phyloP scores from a whole-genome alignment of 2,797 vertebrate genomes.

The Melopsittacus undulatus region DNA sequence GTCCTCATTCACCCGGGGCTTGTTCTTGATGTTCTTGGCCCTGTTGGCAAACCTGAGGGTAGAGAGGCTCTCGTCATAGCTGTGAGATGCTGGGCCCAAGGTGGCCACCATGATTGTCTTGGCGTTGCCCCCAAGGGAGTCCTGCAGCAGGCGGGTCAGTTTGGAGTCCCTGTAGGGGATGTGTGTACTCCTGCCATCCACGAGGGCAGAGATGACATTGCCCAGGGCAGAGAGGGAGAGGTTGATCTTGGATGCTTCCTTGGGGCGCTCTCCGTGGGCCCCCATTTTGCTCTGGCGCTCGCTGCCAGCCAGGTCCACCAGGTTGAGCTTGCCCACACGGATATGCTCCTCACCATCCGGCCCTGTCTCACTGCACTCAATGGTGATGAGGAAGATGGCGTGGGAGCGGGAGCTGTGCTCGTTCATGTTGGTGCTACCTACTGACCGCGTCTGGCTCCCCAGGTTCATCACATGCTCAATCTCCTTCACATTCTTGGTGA shows the following conservation, averaged over 20 bases:
- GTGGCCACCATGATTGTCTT: constrained; percentile 98
- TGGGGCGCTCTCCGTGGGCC: constrained; percentile 86
- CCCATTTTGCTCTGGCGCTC: constrained; percentile 93
- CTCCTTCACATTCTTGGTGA: constrained; percentile 93
- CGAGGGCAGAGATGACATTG: constrained; percentile 94
- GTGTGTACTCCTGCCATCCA: constrained; percentile 90
- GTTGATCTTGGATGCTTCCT: constrained; percentile 96
- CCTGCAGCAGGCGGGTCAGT: constrained; percentile 93
- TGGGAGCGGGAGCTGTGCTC: constrained; percentile 95
- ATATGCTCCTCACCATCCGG: constrained; percentile 93
- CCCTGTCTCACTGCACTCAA: constrained; percentile 92
- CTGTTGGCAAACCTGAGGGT: constrained; percentile 94
- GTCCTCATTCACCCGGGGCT: constrained; percentile 94
- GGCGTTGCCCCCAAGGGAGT: constrained; percentile 94
- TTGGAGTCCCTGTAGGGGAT: constrained; percentile 97
- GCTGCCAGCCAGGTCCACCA: constrained; percentile 95
- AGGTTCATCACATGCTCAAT: constrained; percentile 96
- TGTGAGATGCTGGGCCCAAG: constrained; percentile 87
- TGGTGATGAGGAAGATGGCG: constrained; percentile 91
- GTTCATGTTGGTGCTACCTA: constrained; percentile 96
- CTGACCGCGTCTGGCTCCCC: constrained; percentile 90
- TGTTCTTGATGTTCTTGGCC: constrained; percentile 98
- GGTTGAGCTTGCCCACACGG: constrained; percentile 95
- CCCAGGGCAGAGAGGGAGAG: constrained; percentile 94
- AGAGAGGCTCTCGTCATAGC: constrained; percentile 91